These are phyloP conservation scores for Dendroctonus valens DNA, from an alignment of 1,140 invertebrate genomes.

Conservation along the genomic window DNA sequence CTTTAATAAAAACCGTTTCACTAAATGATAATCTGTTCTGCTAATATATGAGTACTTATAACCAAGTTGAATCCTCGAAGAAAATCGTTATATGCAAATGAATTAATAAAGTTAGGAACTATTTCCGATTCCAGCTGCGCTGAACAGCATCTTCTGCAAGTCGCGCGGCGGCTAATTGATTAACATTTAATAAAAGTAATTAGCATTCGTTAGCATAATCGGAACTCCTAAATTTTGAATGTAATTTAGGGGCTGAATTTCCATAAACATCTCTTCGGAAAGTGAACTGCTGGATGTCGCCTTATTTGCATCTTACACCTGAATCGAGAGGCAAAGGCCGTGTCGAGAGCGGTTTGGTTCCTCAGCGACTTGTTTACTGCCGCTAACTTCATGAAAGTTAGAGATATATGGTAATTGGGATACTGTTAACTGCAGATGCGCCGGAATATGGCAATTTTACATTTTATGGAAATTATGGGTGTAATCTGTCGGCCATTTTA, in stretches of 20 bases:
- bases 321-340: conserved; percentile 3
- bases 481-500: conserved; percentile 5
- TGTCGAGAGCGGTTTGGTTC: conserved; percentile 1
- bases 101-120: background rate
- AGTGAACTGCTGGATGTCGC: conserved; percentile 17
- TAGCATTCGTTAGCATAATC: conserved; percentile 34
- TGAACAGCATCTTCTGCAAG: background rate
- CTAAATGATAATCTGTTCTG: too few relatives aligned
- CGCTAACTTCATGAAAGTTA: conserved; percentile 32
- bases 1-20: too few relatives aligned
- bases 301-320: conserved; percentile 35
- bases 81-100: conserved; percentile 1
- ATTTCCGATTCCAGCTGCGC: conserved; percentile 1
- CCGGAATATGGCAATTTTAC: conserved; percentile 14
- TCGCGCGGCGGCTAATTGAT: conserved; percentile 16
- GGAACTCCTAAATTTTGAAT: conserved; percentile 28
- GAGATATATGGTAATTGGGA: conserved; percentile 33
- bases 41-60: too few relatives aligned
- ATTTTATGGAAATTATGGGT: conserved; percentile 9
- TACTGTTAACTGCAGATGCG: conserved; percentile 22
- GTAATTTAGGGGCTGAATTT: conserved; percentile 27
- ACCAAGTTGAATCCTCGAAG: too few relatives aligned
- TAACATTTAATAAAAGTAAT: conserved; percentile 30
- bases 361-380: conserved; percentile 25
- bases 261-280: conserved; percentile 32